Conservation (phyloP, 2,797 vertebrate genomes). For the Somateria mollissima region DNA sequence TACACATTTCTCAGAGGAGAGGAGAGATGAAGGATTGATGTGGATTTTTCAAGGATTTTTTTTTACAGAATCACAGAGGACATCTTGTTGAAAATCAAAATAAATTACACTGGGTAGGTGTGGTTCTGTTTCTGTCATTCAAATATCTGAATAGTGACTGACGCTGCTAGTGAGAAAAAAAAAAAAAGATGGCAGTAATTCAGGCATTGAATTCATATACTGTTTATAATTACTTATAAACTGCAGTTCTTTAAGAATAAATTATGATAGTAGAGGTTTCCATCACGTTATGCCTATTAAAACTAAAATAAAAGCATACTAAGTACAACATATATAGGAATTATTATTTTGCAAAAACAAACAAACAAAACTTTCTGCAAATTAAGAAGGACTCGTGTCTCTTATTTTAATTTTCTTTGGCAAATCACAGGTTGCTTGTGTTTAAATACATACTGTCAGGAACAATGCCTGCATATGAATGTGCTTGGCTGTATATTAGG, state of each 20-base stretch:
- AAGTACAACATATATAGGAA: neutral
- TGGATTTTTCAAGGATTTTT: constrained; percentile 10
- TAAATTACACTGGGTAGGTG: neutral
- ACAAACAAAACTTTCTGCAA: neutral
- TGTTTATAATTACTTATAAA: neutral
- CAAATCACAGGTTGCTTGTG: neutral
- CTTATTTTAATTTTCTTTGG: neutral
- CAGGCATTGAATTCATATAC: neutral
- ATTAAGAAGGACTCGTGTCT: neutral
- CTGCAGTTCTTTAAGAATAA: neutral
- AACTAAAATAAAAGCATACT: neutral
- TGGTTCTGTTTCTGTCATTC: constrained; percentile 23
- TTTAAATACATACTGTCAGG: neutral
- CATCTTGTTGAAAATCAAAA: constrained; percentile 41
- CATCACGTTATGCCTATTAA: neutral
- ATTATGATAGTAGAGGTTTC: neutral
- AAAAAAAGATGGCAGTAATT: neutral
- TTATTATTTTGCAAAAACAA: neutral
- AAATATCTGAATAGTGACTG: neutral
- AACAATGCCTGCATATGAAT: neutral
- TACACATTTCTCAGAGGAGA: constrained; percentile 27
- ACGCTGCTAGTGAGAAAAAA: neutral
- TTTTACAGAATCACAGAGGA: neutral
- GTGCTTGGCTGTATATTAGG: neutral
- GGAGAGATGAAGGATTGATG: constrained; percentile 30